Conservation (phyloP, 2,113 vertebrate species). For the Pseudonaja textilis region DNA sequence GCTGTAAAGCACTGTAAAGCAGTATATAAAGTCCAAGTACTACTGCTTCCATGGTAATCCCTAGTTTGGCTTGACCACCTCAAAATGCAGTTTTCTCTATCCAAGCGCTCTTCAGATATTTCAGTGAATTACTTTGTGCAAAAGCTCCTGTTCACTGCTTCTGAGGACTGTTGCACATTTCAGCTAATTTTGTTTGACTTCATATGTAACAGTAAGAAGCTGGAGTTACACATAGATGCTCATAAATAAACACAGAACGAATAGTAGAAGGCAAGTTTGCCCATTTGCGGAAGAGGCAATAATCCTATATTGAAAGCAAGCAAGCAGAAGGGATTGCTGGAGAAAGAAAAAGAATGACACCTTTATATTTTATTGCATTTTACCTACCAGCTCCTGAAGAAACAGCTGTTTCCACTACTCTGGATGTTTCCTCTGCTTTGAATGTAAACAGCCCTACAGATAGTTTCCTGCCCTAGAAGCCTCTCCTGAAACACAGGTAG, state of each 20-base stretch:
- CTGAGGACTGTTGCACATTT: neutral
- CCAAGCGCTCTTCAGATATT: neutral
- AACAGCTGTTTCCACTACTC: neutral
- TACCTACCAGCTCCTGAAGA: constrained; percentile 2
- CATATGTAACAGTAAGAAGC: neutral
- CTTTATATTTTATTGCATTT: neutral
- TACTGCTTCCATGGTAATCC: neutral
- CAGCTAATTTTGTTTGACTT: neutral
- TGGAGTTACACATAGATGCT: neutral
- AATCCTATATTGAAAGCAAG: neutral
- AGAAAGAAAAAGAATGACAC: no score
- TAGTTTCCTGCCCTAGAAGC: neutral
- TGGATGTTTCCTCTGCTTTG: neutral
- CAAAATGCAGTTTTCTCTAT: neutral
- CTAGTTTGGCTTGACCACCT: neutral
- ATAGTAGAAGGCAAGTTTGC: neutral
- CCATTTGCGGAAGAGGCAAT: neutral
- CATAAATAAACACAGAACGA: neutral
- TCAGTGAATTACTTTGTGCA: neutral
- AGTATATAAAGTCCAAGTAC: no score
- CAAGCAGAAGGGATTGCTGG: neutral
- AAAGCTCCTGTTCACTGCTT: neutral
- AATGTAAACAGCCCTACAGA: neutral
- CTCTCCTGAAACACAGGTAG: neutral
- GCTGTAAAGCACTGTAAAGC: no score